phyloP scores from a whole-genome alignment of 2,888 invertebrate species.

The Tipula confusa region DNA sequence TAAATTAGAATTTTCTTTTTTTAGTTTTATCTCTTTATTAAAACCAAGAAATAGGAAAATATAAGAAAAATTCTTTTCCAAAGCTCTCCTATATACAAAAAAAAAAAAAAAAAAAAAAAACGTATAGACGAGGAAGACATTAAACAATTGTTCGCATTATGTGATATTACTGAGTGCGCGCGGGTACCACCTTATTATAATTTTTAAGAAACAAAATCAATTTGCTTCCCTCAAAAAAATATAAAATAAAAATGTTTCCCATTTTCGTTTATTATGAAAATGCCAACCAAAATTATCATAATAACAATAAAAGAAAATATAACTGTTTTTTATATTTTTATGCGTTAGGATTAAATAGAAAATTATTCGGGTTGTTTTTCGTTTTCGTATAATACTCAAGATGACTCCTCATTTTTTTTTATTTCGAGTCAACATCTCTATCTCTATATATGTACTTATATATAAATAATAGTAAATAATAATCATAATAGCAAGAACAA shows the following conservation, averaged over 20 bases:
- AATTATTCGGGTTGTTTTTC: not conserved
- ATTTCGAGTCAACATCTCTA: not conserved
- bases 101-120: too few species aligned
- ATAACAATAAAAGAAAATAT: slow-evolving; percentile 21
- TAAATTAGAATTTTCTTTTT: not conserved
- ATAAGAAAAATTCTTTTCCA: not conserved
- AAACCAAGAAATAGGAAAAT: not conserved
- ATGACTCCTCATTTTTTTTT: not conserved
- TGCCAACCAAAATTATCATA: slow-evolving; percentile 25
- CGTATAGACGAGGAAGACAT: not conserved
- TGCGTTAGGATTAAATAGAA: slow-evolving; percentile 20
- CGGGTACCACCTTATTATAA: not conserved
- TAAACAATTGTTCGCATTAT: not conserved
- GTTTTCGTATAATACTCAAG: not conserved
- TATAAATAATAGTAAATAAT: slow-evolving; percentile 20
- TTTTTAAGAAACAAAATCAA: slow-evolving; percentile 25
- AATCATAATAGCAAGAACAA: slow-evolving; percentile 1
- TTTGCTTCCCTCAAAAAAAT: not conserved
- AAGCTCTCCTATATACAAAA: not conserved
- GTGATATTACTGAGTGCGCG: not conserved
- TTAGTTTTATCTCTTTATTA: slow-evolving; percentile 6
- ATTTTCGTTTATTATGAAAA: slow-evolving; percentile 20
- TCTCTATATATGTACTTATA: too few species aligned
- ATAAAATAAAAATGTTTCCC: not conserved
- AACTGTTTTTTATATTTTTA: slow-evolving; percentile 12